Conservation (phyloP, 1,140 invertebrate genomes). For the Carposina sasakii region DNA sequence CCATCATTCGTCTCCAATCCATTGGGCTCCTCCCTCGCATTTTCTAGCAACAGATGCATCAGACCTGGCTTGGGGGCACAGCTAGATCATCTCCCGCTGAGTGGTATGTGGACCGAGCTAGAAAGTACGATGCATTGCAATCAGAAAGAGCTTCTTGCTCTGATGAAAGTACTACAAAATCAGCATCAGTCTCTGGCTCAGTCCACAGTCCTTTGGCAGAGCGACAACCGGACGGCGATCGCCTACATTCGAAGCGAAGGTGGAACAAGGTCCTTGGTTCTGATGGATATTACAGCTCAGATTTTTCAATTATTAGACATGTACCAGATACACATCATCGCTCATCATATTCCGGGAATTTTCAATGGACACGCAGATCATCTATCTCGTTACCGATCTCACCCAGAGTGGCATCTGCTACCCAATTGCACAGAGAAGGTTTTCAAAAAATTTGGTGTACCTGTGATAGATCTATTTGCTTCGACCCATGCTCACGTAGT, state of each 20-base stretch:
- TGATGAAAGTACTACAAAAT: neutral
- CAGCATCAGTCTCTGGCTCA: too few species aligned
- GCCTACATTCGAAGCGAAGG: neutral
- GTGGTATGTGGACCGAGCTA: neutral
- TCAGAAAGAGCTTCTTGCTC: neutral
- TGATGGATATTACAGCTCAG: neutral
- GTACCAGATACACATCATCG: neutral
- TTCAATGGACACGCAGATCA: slow-evolving; percentile 1
- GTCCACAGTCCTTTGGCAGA: neutral
- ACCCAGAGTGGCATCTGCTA: slow-evolving; percentile 31
- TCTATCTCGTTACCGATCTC: slow-evolving; percentile 3
- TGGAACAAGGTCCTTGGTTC: neutral
- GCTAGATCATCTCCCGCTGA: neutral
- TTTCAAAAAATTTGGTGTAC: slow-evolving; percentile 25
- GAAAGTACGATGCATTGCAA: neutral
- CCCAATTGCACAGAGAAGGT: slow-evolving; percentile 18
- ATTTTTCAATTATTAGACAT: neutral
- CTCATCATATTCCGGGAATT: neutral
- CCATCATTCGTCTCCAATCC: neutral
- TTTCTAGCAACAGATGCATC: neutral
- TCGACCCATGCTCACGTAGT: slow-evolving; percentile 21
- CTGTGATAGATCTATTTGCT: slow-evolving; percentile 35
- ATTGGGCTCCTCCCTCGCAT: neutral
- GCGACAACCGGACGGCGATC: neutral
- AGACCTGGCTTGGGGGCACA: neutral